Evolutionary conservation across 1,140 invertebrate genomes (phyloP).

Genomic region (Grapholita molesta): DNA sequence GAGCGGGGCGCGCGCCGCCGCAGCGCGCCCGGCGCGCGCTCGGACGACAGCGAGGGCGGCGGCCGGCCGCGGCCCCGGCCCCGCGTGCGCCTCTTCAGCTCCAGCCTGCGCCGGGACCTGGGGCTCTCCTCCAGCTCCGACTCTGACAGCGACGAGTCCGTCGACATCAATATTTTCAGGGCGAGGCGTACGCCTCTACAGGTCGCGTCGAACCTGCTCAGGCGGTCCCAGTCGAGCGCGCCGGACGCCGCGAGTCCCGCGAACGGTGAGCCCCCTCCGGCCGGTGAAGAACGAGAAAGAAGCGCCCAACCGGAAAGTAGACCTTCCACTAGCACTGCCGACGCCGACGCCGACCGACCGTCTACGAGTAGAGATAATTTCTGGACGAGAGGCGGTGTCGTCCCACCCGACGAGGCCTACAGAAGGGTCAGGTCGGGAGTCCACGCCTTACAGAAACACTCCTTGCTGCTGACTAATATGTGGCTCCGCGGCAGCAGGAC

Average conservation of each 20-base stretch:
- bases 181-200: slow-evolving; percentile 58
- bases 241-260: background rate
- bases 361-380: slow-evolving; percentile 59
- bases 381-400: slow-evolving; percentile 38
- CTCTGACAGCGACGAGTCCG: slow-evolving; percentile 64
- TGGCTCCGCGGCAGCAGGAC: slow-evolving; percentile 60
- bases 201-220: slow-evolving; percentile 24
- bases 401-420: slow-evolving; percentile 59
- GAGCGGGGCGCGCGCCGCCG: slow-evolving; percentile 41
- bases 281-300: background rate
- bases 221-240: background rate
- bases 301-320: background rate
- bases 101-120: slow-evolving; percentile 38
- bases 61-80: slow-evolving; percentile 25
- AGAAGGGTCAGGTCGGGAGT: slow-evolving; percentile 64
- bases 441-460: slow-evolving; percentile 60
- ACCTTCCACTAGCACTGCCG: background rate
- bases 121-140: slow-evolving; percentile 57
- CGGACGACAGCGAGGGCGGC: slow-evolving; percentile 44
- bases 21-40: slow-evolving; percentile 35
- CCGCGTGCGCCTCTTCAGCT: slow-evolving; percentile 38
- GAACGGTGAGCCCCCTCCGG: slow-evolving; percentile 23
- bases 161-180: slow-evolving; percentile 64
- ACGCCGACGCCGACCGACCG: slow-evolving; percentile 44
- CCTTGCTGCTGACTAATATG: slow-evolving; percentile 54